These are phyloP conservation scores for Cochlearius cochlearius DNA, from an alignment of 2,113 vertebrate genomes.

Conservation along the genomic window DNA sequence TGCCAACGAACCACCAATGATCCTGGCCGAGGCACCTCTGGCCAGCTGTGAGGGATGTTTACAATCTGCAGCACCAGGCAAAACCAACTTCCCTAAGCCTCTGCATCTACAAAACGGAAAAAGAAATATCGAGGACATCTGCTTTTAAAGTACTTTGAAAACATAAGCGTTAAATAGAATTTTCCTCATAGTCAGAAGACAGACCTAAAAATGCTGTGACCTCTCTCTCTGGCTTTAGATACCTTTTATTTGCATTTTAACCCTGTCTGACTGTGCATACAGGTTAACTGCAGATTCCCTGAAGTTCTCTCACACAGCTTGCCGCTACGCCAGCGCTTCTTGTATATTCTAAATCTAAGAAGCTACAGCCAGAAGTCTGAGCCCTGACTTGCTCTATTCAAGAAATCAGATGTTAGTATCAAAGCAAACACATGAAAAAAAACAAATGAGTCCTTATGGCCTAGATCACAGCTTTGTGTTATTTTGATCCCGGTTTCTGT, in stretches of 20 bases:
- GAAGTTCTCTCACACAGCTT: neutral
- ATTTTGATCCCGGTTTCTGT: neutral
- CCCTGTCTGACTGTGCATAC: neutral
- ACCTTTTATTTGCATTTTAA: constrained; percentile 11
- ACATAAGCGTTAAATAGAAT: neutral
- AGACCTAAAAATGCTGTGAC: neutral
- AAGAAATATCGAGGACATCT: neutral
- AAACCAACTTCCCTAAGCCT: neutral
- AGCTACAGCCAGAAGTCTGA: constrained; percentile 12
- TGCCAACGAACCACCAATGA: neutral
- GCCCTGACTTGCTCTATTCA: constrained; percentile 1
- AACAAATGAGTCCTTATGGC: constrained; percentile 10
- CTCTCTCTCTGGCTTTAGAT: neutral
- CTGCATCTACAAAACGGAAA: neutral
- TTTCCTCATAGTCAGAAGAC: neutral
- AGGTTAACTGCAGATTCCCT: neutral
- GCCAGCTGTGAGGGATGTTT: neutral
- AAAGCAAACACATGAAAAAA: constrained; percentile 8
- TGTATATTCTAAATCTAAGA: neutral
- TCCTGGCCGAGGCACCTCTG: neutral
- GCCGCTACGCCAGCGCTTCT: neutral
- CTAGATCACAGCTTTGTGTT: constrained; percentile 24
- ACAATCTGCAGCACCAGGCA: neutral
- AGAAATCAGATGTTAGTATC: constrained; percentile 31
- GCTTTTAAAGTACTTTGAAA: neutral